Evolutionary conservation across 2,797 vertebrate species (phyloP).

Genomic region (Lacerta bilineata): DNA sequence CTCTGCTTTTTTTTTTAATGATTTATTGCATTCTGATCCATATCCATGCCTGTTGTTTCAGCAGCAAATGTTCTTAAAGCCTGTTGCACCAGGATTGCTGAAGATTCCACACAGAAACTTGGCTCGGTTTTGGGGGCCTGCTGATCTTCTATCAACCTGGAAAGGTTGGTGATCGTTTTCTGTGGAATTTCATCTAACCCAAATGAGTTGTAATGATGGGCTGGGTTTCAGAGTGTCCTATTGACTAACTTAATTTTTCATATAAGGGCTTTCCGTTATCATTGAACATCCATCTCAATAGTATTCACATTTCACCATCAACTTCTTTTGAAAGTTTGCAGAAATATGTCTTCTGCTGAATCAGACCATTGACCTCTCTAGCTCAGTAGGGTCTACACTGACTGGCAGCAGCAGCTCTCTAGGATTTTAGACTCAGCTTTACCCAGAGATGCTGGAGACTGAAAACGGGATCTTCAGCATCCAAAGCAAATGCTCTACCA

Average conservation of each 20-base stretch:
- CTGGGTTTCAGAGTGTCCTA: neutral
- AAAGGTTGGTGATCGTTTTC: neutral
- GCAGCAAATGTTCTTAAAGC: neutral
- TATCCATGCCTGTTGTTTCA: neutral
- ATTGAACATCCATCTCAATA: neutral
- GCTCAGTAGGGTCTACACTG: too few relatives aligned
- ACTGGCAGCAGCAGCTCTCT: too few relatives aligned
- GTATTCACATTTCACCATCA: neutral
- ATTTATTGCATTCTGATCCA: neutral
- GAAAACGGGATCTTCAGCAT: too few relatives aligned
- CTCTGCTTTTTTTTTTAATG: too few relatives aligned
- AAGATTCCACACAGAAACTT: neutral
- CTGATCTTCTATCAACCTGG: neutral
- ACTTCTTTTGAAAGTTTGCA: neutral
- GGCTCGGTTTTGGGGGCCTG: neutral
- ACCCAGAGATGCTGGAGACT: neutral
- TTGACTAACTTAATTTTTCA: neutral
- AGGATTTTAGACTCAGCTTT: neutral
- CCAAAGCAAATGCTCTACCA: too few relatives aligned
- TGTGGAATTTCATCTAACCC: neutral
- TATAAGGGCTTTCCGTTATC: neutral
- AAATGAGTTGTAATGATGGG: neutral
- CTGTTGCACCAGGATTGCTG: neutral
- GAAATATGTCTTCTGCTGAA: too few relatives aligned
- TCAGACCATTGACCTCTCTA: too few relatives aligned